Base-by-base conservation (phyloP, 1,140 invertebrate species). In the Carposina sasakii region DNA sequence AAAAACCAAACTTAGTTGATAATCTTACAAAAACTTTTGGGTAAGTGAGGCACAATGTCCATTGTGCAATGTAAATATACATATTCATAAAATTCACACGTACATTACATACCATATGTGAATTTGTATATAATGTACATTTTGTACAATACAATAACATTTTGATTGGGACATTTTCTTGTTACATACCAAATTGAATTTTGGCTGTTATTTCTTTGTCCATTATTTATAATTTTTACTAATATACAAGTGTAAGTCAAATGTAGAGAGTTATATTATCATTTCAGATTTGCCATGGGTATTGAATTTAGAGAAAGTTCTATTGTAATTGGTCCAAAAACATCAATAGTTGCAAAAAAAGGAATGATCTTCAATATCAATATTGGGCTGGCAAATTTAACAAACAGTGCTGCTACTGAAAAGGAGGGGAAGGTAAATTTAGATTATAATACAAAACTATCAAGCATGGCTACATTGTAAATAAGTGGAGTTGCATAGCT, bases 321-420 rank as follows among this genome's bases (percentile, higher is more conserved):
- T 0, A 87, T 99, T 24, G 86, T 97, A 0, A 95, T 99, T 67
- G 94, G 93, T 2, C 92, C 95, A 2, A 99, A 99, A 88, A 96
- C 92, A 31, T 90, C 87, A 17, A 89, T 90, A 2, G 63, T 90
- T n/a, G 90, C 92, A 0, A 94, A 93, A 63, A 98, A 98, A 78
- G 95, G 94, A 33, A 99, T 99, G 97, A 91, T 98, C 0, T 99
- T 99, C 67, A 98, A 98, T 77, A 88, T 99, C 8, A 97, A 96
- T 70, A 90, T 99, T 59, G 98, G 98, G 31, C 89, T 99, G 23
- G 90, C 94, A n/a, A 94, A 93, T 71, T 86, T 99, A 23, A 85
- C 81, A 13, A 99, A 99, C 85, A 88, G 90, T 57, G 91, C 93
- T 23, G 91, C 94, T 0, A 89, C 90, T 20, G 96, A 98, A 30